Conservation (phyloP, 2,888 invertebrate species). For the Rhogogaster chlorosoma region DNA sequence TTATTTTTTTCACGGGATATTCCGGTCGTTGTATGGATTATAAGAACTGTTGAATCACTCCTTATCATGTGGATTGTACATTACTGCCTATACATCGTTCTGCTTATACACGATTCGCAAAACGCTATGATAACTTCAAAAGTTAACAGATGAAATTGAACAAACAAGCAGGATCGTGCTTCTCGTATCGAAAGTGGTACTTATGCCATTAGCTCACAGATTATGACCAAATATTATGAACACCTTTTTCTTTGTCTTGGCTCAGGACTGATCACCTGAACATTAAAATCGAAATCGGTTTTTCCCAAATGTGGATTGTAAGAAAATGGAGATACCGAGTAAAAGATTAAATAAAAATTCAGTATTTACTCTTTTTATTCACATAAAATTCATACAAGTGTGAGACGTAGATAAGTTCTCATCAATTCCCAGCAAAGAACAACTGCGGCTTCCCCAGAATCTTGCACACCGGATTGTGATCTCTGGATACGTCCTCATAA, state of each 20-base stretch:
- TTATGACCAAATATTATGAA: neutral
- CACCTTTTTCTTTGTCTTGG: neutral
- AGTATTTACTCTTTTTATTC: neutral
- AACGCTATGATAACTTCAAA: neutral
- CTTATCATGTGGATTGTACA: neutral
- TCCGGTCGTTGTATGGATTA: neutral
- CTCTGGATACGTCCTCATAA: neutral
- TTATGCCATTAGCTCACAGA: neutral
- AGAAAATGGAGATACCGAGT: neutral
- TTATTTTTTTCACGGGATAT: neutral
- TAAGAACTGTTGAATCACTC: neutral
- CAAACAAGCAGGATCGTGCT: neutral
- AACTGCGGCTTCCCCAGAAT: neutral
- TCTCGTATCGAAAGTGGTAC: neutral
- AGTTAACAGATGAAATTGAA: neutral
- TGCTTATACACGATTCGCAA: neutral
- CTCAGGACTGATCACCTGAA: neutral
- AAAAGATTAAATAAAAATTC: neutral
- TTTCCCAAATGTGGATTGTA: neutral
- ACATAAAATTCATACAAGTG: neutral
- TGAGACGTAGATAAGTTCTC: neutral
- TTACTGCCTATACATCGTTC: neutral
- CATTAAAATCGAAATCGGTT: neutral
- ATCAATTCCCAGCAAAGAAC: neutral
- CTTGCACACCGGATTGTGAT: neutral